Evolutionary conservation across 2,888 invertebrate species (phyloP).

Genomic region (Allacma fusca): DNA sequence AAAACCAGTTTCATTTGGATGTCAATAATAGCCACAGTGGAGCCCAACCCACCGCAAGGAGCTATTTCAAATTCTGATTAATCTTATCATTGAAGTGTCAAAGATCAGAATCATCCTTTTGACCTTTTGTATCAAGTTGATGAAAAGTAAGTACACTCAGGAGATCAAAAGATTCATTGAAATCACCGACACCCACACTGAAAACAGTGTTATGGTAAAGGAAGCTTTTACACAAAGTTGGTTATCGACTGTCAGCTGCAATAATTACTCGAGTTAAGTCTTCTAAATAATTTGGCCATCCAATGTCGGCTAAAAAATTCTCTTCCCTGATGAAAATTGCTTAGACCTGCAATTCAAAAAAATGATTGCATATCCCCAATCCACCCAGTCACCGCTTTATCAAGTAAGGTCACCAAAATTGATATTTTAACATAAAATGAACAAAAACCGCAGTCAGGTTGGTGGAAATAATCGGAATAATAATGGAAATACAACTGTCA

Average conservation of each 20-base stretch:
- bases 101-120: not conserved
- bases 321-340: constrained; percentile 2
- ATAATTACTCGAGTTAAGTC: not conserved
- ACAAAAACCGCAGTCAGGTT: constrained; percentile 38
- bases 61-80: not conserved
- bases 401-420: not conserved
- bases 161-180: not conserved
- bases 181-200: not conserved
- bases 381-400: not conserved
- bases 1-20: constrained; percentile 2
- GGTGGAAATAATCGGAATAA: constrained; percentile 37
- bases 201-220: not conserved
- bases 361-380: not conserved
- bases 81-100: constrained; percentile 7
- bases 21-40: constrained; percentile 1
- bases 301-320: not conserved
- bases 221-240: not conserved
- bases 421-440: constrained; percentile 21
- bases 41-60: not conserved
- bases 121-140: not conserved
- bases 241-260: not conserved
- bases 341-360: not conserved
- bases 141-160: not conserved
- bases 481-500: constrained; percentile 40
- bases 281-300: not conserved